These are phyloP conservation scores for Hymenopus coronatus DNA, from an alignment of 2,888 invertebrate species.

Conservation along the genomic window DNA sequence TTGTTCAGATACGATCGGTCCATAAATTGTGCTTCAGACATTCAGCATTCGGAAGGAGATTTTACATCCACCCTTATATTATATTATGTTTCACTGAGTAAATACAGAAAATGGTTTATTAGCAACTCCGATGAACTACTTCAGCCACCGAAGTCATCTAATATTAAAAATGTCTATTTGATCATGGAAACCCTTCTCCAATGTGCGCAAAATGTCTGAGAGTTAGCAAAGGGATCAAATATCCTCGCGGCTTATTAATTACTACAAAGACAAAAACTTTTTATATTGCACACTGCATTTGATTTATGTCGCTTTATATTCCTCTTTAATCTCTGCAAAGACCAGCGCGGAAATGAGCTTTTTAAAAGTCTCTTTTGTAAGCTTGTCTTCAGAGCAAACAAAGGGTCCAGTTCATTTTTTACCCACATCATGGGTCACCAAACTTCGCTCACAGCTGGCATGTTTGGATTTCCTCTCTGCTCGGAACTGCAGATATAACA, in stretches of 20 bases:
- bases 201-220: background rate
- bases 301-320: background rate
- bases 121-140: background rate
- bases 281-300: background rate
- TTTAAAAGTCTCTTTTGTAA: slow-evolving; percentile 14
- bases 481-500: background rate
- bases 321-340: background rate
- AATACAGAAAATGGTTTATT: background rate
- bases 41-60: no score
- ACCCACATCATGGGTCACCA: background rate
- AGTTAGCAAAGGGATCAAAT: background rate
- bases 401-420: background rate
- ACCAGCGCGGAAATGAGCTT: background rate
- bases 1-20: no score
- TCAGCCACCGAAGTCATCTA: background rate
- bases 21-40: no score
- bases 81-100: background rate
- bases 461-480: background rate
- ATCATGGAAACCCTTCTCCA: background rate
- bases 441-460: background rate
- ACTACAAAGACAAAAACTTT: background rate
- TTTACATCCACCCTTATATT: no score
- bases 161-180: background rate
- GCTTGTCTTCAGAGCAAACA: slow-evolving; percentile 13
- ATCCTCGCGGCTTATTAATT: background rate